phyloP scores from a whole-genome alignment of 2,113 vertebrate genomes.

The Vombatus ursinus region DNA sequence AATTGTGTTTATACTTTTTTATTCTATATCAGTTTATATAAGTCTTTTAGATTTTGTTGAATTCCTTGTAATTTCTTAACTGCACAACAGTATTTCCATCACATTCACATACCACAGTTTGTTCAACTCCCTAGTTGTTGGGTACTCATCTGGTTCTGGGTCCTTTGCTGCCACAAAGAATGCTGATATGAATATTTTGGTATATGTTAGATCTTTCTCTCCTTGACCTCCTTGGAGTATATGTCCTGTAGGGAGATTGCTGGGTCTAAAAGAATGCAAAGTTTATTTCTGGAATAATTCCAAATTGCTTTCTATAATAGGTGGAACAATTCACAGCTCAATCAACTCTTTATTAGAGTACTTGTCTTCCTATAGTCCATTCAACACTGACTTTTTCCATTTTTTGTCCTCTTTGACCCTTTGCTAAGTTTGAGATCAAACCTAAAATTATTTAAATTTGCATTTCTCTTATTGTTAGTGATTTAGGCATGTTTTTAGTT shows the following conservation, averaged over 20 bases:
- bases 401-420: not conserved
- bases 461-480: not conserved
- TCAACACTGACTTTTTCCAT: not conserved
- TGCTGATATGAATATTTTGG: not conserved
- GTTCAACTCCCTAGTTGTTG: not conserved
- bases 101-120: not conserved
- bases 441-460: not conserved
- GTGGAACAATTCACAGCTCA: not conserved
- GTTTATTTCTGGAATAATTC: not conserved
- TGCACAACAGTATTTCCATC: not conserved
- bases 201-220: not conserved
- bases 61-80: not conserved
- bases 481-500: not conserved
- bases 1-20: not conserved
- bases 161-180: not conserved
- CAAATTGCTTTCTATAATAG: not conserved
- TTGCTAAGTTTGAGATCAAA: not conserved
- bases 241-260: not conserved
- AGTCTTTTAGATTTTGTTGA: not conserved
- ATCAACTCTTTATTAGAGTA: not conserved
- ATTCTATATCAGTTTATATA: not conserved
- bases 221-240: not conserved
- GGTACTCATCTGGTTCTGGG: not conserved
- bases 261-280: not conserved
- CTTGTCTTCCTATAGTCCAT: not conserved